A percentile compares a stretch with the other conserved stretches of the same genome.
Conservation (phyloP, 2,888 invertebrate species). For the Tenthredo scrophulariae region DNA sequence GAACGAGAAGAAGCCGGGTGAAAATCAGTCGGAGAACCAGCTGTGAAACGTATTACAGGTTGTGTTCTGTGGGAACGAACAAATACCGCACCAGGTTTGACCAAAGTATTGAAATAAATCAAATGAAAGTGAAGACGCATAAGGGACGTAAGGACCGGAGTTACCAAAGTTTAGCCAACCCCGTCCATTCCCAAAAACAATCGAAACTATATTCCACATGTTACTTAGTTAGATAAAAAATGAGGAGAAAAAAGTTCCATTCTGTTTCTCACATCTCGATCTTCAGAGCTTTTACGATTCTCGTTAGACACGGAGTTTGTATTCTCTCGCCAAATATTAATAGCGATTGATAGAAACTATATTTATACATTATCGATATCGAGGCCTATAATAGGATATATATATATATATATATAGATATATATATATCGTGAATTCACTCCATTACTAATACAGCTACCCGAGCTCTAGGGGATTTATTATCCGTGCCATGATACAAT, state of each 20-base stretch:
- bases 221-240: neutral
- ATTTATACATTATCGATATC: neutral
- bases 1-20: neutral
- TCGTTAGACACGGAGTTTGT: neutral
- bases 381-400: neutral
- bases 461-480: neutral
- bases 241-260: neutral
- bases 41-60: constrained; percentile 20
- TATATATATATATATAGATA: neutral
- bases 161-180: constrained; percentile 28
- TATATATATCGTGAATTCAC: neutral
- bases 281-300: neutral
- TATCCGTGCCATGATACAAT: constrained; percentile 11
- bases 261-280: neutral
- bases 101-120: constrained; percentile 28
- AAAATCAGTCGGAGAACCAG: constrained; percentile 27
- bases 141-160: neutral
- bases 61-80: neutral
- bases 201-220: neutral
- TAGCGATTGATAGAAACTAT: neutral
- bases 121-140: constrained; percentile 19
- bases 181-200: neutral
- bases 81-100: neutral
- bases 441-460: neutral
- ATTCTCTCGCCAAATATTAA: neutral